A percentile compares a stretch with the other conserved stretches of the same genome.
phyloP scores from a whole-genome alignment of 2,113 vertebrate species.

The Perca fluviatilis region DNA sequence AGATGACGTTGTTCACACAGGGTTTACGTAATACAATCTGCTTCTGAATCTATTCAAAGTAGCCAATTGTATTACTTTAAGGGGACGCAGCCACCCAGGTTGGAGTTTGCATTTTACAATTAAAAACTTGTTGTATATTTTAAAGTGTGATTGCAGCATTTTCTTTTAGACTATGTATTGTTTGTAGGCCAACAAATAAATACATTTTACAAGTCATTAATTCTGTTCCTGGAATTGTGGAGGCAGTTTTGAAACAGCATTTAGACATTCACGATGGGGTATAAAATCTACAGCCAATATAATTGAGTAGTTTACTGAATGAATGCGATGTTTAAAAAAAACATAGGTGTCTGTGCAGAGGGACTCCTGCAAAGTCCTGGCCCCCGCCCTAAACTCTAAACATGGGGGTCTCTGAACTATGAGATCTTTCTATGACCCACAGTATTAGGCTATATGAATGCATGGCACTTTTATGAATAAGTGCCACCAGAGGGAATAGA shows the following conservation, averaged over 20 bases:
- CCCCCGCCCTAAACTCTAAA: neutral
- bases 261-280: neutral
- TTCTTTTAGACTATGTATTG: neutral
- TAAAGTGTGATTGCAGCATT: neutral
- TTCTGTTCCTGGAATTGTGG: neutral
- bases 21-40: neutral
- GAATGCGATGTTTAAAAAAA: neutral
- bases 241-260: neutral
- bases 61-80: neutral
- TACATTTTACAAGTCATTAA: neutral
- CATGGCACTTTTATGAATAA: constrained; percentile 14
- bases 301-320: neutral
- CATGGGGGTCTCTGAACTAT: neutral
- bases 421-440: neutral
- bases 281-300: neutral
- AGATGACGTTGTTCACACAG: constrained; percentile 2
- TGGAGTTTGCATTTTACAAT: neutral
- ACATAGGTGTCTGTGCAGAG: neutral
- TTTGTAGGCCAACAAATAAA: neutral
- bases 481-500: neutral
- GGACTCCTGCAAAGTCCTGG: neutral
- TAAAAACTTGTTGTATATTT: neutral
- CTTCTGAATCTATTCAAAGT: neutral
- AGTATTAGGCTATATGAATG: neutral
- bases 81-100: neutral